Percentiles rank a stretch among this genome's conserved stretches.
phyloP scores from a whole-genome alignment of 2,888 invertebrate genomes.

The Cremastinae sp. region DNA sequence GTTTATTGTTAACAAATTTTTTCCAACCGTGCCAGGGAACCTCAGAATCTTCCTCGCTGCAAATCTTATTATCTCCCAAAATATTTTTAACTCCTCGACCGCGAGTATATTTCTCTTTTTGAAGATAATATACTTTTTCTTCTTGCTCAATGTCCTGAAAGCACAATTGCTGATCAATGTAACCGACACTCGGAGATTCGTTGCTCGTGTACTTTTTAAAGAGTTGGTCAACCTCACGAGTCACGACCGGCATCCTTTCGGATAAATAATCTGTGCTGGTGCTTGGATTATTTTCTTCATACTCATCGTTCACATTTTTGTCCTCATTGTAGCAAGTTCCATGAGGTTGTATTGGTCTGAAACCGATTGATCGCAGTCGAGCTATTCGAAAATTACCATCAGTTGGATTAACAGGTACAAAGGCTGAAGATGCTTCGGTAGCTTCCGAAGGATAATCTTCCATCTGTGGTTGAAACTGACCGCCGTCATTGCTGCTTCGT shows the following conservation, averaged over 20 bases:
- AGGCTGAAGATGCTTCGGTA: constrained; percentile 63
- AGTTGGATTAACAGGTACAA: constrained; percentile 75
- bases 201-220: constrained; percentile 76
- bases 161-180: constrained; percentile 76
- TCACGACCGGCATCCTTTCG: constrained; percentile 22
- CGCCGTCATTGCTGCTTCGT: constrained; percentile 41
- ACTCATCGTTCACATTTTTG: neutral
- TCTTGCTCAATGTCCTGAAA: constrained; percentile 77
- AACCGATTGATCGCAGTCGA: constrained; percentile 76
- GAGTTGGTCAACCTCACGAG: constrained; percentile 73
- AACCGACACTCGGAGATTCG: constrained; percentile 74
- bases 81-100: no score
- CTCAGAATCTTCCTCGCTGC: constrained; percentile 69
- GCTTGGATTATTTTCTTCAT: constrained; percentile 24
- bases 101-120: no score
- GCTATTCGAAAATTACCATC: constrained; percentile 71
- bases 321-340: constrained; percentile 6
- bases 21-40: constrained; percentile 77
- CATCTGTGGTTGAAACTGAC: neutral
- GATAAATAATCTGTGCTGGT: constrained; percentile 13
- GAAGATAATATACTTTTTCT: no score
- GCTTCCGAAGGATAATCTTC: no score
- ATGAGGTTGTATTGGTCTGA: constrained; percentile 72
- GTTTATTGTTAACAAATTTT: constrained; percentile 68
- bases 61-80: neutral